Evolutionary conservation across 2,113 vertebrate species (phyloP).

Genomic region (Philantomba maxwellii): DNA sequence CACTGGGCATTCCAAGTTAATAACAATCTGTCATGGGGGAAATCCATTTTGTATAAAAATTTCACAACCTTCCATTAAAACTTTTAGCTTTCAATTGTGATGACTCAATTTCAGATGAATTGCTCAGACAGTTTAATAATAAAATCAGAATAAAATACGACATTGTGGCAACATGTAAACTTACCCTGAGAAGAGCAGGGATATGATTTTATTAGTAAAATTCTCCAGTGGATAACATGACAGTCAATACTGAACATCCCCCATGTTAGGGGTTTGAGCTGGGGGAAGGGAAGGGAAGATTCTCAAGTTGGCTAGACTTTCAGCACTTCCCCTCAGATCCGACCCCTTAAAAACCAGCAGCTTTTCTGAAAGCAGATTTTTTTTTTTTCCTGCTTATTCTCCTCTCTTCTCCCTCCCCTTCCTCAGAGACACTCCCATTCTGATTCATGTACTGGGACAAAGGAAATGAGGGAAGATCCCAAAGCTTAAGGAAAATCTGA

Average conservation of each 20-base stretch:
- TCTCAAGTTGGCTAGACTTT: constrained; percentile 36
- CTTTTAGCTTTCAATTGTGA: constrained; percentile 74
- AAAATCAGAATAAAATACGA: constrained; percentile 74
- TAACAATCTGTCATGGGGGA: constrained; percentile 65
- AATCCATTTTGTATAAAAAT: constrained; percentile 70
- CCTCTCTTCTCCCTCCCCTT: background rate
- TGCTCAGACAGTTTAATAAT: constrained; percentile 70
- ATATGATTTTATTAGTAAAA: constrained; percentile 74
- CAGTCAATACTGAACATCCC: constrained; percentile 67
- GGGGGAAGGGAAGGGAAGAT: constrained; percentile 1
- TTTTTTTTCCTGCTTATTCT: background rate
- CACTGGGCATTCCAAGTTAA: constrained; percentile 67
- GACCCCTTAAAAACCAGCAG: background rate
- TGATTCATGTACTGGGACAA: constrained; percentile 54
- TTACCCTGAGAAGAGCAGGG: constrained; percentile 58
- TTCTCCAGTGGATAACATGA: constrained; percentile 67
- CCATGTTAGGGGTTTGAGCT: background rate
- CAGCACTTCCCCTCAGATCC: background rate
- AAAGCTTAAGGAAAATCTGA: constrained; percentile 44
- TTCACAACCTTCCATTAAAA: constrained; percentile 73
- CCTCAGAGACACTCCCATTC: constrained; percentile 28
- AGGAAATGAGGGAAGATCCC: constrained; percentile 43
- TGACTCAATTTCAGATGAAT: constrained; percentile 68
- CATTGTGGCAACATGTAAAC: constrained; percentile 72
- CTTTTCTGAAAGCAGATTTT: background rate